Evolutionary conservation across 2,888 invertebrate species (phyloP), one percentile per base, ranked within the genome.

Genomic region (Hofmannophila pseudospretella): DNA sequence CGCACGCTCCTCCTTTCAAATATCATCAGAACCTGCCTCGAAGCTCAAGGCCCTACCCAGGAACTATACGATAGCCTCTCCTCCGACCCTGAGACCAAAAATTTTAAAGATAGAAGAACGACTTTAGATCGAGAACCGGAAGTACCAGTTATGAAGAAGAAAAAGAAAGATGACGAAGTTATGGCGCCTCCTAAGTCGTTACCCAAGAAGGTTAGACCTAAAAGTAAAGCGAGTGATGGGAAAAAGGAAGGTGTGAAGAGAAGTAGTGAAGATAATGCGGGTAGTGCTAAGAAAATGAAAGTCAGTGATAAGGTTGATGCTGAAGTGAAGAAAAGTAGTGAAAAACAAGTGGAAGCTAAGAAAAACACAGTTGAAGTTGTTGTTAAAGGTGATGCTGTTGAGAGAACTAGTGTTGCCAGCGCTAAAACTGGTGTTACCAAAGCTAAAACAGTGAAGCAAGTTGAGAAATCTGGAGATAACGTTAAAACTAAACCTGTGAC

Each of bases 131-230:
- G 52, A 9, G 63, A 59, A 27, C 46, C 49, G 0, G 58, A 62
- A 1, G 36, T 34, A 4, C 51, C 56, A 0, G 32, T 35, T 3
- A 34, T 29, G 37, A 57, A 30, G 37, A 51, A 36, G 40, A 56
- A 49, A 35, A 58, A 47, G 29, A 56, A 60, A 25, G 50, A 52
- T 4, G 44, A 39, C 5, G 69, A 73, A 40, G 58, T 73, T 0
- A 82, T 82, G 82, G 80, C 78, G 0, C 82, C 82, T 0, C 82
- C 82, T 0, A 79, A 74, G 43, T 44, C 61, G 2, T 27, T 76
- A 1, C 81, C 81, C 0, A 82, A 73, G 45, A 80, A 71, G 47
- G 39, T 32, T 7, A 77, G 71, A 46, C 43, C 51, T 25, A 70
- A 66, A 50, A 57, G 49, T 0, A 65, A 67, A 28, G 60, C 54